These are phyloP conservation scores for Ophion ventricosus DNA, from an alignment of 2,888 invertebrate genomes.

Conservation along the genomic window DNA sequence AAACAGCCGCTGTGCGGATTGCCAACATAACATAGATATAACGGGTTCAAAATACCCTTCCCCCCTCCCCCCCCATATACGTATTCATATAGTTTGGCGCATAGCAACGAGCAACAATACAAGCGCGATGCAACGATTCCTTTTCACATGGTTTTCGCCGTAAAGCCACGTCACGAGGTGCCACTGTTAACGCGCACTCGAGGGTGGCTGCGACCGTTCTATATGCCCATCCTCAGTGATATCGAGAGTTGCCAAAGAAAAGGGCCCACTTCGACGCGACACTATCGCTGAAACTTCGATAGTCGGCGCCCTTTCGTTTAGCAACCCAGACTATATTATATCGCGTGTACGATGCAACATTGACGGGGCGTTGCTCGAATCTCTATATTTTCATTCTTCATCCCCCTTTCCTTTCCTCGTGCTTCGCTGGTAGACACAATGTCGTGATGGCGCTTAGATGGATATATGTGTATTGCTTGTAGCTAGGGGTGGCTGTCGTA, in stretches of 20 bases:
- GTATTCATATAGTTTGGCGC: too few species aligned
- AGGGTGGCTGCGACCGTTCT: constrained; percentile 14
- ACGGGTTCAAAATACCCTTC: too few species aligned
- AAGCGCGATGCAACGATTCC: too few species aligned
- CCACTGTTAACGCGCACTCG: constrained; percentile 28
- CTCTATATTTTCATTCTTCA: constrained; percentile 9
- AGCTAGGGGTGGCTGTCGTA: constrained; percentile 11
- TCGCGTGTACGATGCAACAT: constrained; percentile 1
- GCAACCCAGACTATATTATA: background rate
- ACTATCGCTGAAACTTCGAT: background rate
- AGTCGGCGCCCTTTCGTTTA: background rate
- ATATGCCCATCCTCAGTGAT: background rate
- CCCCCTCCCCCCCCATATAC: too few species aligned
- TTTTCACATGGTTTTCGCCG: too few species aligned
- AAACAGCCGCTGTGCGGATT: too few species aligned
- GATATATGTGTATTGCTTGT: constrained; percentile 4
- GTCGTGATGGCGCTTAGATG: constrained; percentile 13
- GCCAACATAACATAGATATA: too few species aligned
- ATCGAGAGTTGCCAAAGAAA: background rate
- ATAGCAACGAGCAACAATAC: too few species aligned
- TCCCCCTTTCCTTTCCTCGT: background rate
- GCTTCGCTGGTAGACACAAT: constrained; percentile 13
- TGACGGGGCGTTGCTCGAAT: background rate
- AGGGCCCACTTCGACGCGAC: background rate
- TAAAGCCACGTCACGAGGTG: background rate